Evolutionary conservation across 2,888 invertebrate species (phyloP).

Genomic region (Carterocephalus palaemon): DNA sequence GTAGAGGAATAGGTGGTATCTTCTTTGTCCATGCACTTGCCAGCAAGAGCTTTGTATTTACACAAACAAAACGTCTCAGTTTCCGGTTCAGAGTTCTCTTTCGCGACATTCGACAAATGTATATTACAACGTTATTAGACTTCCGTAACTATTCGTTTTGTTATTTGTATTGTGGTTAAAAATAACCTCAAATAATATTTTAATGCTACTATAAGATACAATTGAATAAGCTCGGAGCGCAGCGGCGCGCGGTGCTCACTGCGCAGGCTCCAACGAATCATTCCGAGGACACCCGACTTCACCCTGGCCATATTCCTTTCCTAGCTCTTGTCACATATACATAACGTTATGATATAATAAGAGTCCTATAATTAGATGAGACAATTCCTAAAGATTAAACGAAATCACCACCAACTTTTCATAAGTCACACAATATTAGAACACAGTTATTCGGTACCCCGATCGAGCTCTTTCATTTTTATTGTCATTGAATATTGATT

Average conservation of each 20-base stretch:
- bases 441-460: not conserved
- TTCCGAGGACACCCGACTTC: constrained; percentile 48
- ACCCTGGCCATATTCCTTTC: constrained; percentile 38
- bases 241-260: constrained; percentile 45
- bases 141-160: constrained; percentile 44
- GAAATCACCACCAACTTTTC: not conserved
- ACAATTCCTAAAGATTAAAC: constrained; percentile 10
- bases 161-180: constrained; percentile 48
- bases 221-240: constrained; percentile 59
- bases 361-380: constrained; percentile 21
- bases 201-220: constrained; percentile 69
- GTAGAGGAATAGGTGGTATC: constrained; percentile 54
- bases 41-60: constrained; percentile 76
- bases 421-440: not conserved
- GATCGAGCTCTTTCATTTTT: too few species aligned
- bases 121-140: constrained; percentile 44
- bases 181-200: constrained; percentile 76
- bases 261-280: constrained; percentile 54
- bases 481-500: constrained; percentile 21
- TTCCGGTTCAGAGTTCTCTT: constrained; percentile 69
- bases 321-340: constrained; percentile 16
- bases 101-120: constrained; percentile 73
- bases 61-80: constrained; percentile 76
- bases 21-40: constrained; percentile 78
- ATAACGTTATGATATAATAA: constrained; percentile 14